Conservation (phyloP, 2,888 invertebrate genomes). For the Hesperia comma region DNA sequence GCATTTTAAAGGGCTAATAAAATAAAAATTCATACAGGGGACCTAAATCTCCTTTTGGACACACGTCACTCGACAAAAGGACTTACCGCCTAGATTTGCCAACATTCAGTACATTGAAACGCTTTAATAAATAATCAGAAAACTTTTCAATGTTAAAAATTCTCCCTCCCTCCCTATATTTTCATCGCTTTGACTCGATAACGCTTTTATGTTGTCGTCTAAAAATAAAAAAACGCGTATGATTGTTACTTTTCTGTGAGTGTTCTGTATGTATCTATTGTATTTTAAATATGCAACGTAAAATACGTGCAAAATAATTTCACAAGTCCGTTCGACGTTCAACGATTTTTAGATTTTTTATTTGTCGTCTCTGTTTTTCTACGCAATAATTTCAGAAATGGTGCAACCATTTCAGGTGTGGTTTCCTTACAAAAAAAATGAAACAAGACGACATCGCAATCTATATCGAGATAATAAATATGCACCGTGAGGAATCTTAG, state of each 20-base stretch:
- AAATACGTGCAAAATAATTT: too few species aligned
- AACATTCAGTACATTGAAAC: constrained; percentile 53
- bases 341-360: too few species aligned
- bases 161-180: constrained; percentile 62
- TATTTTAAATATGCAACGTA: constrained; percentile 19
- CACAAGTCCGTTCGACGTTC: too few species aligned
- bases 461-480: too few species aligned
- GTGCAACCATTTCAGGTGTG: too few species aligned
- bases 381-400: too few species aligned
- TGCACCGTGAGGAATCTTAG: too few species aligned
- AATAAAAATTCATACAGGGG: constrained; percentile 30
- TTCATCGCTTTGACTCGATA: constrained; percentile 71
- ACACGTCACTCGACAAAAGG: constrained; percentile 23
- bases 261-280: constrained; percentile 10
- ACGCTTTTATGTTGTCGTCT: constrained; percentile 73
- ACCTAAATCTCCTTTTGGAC: constrained; percentile 30
- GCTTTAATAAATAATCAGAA: constrained; percentile 66
- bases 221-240: constrained; percentile 36
- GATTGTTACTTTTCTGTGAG: neutral
- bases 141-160: constrained; percentile 76
- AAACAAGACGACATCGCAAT: too few species aligned
- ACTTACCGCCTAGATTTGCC: constrained; percentile 38
- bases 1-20: neutral
- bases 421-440: too few species aligned
- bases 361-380: too few species aligned